A percentile compares a stretch with the other conserved stretches of the same genome.
phyloP scores from a whole-genome alignment of 2,113 vertebrate genomes.

The Limnothrissa miodon region DNA sequence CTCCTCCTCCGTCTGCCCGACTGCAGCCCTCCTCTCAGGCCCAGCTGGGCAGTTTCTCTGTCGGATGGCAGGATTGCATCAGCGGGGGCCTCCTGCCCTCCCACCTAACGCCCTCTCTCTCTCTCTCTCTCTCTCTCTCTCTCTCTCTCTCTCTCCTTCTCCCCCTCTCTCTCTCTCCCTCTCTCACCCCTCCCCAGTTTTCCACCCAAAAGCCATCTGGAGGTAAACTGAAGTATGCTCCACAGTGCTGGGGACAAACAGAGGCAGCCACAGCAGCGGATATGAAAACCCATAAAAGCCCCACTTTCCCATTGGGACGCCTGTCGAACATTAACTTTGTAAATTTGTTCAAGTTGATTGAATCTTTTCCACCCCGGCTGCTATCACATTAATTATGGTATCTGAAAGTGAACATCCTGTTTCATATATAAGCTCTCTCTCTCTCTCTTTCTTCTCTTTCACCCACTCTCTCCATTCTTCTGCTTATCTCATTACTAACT shows the following conservation, averaged over 20 bases:
- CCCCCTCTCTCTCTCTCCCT: not conserved
- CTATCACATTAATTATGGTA: not conserved
- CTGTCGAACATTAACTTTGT: constrained; percentile 23
- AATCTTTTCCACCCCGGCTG: not conserved
- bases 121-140: not conserved
- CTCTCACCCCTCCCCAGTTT: not conserved
- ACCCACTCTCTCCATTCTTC: not conserved
- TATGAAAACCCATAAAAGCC: constrained; percentile 34
- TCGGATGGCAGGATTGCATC: constrained; percentile 52
- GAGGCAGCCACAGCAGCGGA: constrained; percentile 6
- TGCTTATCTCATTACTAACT: not conserved
- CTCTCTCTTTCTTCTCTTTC: not conserved
- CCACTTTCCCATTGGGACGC: not conserved
- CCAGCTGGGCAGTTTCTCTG: constrained; percentile 46
- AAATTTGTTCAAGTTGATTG: constrained; percentile 23
- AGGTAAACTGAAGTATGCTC: constrained; percentile 10
- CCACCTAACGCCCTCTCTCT: constrained; percentile 16
- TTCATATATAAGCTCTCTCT: not conserved
- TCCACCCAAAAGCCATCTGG: constrained; percentile 25
- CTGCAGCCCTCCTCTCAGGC: not conserved
- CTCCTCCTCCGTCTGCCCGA: not conserved
- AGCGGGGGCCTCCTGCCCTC: constrained; percentile 27
- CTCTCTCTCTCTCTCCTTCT: not conserved
- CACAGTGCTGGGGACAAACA: constrained; percentile 9
- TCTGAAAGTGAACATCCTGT: not conserved